Evolutionary conservation across 2,797 vertebrate species (phyloP), one percentile per base, ranked within the genome.

Genomic region (Anabacerthia variegaticeps): DNA sequence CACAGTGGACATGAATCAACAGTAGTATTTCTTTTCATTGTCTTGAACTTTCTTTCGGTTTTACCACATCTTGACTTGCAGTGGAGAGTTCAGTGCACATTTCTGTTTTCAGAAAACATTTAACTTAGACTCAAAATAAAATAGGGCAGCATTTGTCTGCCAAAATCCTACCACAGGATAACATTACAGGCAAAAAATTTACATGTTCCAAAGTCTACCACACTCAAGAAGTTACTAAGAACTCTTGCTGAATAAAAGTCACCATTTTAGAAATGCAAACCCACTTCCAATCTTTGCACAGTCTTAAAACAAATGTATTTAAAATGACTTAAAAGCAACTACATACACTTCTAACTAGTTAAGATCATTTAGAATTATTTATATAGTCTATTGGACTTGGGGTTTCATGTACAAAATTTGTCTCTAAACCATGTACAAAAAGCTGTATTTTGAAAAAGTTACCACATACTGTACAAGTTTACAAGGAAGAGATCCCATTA

Each of bases 391-490:
- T 97, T 92, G 92, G 95, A 96, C 96, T 94, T 97, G 97, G 98
- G 98, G 98, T 98, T 98, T 98, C 98, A 98, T 98, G 98, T 98
- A 98, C 98, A 98, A 98, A 98, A 98, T 98, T 95, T 97, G 95
- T 98, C 95, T 97, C 97, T 98, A 98, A 98, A 98, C 96, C 98
- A 99, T 98, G 98, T 99, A 99, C 99, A 99, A 99, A 99, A 99
- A 99, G 98, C 98, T 98, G 98, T 98, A 98, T 98, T 98, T 98
- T 97, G 98, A 98, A 98, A 98, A 98, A 98, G 98, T 98, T 98
- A 98, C 98, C 98, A 98, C 98, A 97, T 98, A 98, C 99, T 99
- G 98, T 99, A 99, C 99, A 99, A 99, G 98, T 99, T 99, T 99
- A 99, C 98, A 99, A 98, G 98, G 98, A 98, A 98, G 98, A 98